A percentile compares a stretch with the other conserved stretches of the same genome.
phyloP scores from a whole-genome alignment of 2,113 vertebrate genomes.

The Pelobates fuscus region DNA sequence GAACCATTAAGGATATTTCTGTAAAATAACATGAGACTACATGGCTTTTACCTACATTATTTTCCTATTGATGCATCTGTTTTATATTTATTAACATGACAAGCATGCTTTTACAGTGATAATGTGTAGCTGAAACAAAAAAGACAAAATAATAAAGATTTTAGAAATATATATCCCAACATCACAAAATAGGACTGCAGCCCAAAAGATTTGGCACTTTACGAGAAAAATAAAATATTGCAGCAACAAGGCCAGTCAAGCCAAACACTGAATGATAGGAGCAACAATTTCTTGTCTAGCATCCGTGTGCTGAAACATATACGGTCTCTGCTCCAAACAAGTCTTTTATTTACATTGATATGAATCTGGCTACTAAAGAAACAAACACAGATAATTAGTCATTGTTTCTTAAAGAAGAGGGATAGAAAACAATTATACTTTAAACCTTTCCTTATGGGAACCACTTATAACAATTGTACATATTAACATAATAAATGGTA shows the following conservation, averaged over 20 bases:
- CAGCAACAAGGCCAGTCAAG: slow-evolving; percentile 18
- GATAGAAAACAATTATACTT: too few species aligned
- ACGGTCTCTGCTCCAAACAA: background rate
- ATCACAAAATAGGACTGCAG: slow-evolving; percentile 11
- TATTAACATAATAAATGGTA: too few species aligned
- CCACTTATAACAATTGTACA: too few species aligned
- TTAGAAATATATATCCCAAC: slow-evolving; percentile 1
- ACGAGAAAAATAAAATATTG: slow-evolving; percentile 18
- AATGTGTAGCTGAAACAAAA: background rate
- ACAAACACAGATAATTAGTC: too few species aligned
- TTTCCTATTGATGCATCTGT: background rate
- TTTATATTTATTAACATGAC: background rate
- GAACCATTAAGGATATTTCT: too few species aligned
- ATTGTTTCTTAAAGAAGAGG: too few species aligned
- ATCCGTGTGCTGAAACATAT: slow-evolving; percentile 1
- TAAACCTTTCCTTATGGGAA: too few species aligned
- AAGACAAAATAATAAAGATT: slow-evolving; percentile 22
- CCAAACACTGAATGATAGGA: background rate
- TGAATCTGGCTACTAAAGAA: too few species aligned
- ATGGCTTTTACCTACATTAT: too few species aligned
- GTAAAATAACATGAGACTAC: too few species aligned
- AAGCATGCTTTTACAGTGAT: background rate
- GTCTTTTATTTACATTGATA: background rate
- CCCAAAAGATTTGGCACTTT: background rate
- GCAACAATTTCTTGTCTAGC: slow-evolving; percentile 10